phyloP scores from a whole-genome alignment of 1,140 invertebrate genomes.

The Drosophila persimilis region DNA sequence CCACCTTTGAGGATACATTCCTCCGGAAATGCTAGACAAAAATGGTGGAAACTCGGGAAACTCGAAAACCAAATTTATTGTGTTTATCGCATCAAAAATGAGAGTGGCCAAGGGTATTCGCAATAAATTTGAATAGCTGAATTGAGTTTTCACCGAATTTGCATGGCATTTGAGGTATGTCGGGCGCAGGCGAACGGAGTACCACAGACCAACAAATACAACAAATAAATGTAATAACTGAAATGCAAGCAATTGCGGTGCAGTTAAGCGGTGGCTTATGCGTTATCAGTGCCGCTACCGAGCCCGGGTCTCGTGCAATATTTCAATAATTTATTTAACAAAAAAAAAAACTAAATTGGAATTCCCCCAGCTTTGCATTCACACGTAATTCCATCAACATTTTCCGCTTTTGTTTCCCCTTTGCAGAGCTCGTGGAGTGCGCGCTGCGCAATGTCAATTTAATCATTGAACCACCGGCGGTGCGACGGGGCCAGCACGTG shows the following conservation, averaged over 20 bases:
- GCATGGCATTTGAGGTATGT: slow-evolving; percentile 24
- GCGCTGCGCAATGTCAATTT: slow-evolving; percentile 84
- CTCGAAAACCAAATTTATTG: too few species aligned
- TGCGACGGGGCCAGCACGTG: slow-evolving; percentile 87
- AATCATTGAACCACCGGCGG: slow-evolving; percentile 84
- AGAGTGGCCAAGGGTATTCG: neutral
- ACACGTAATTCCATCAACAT: slow-evolving; percentile 34
- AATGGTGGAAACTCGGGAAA: too few species aligned
- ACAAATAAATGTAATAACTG: slow-evolving; percentile 19
- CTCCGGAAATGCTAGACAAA: too few species aligned
- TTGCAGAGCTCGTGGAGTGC: slow-evolving; percentile 73
- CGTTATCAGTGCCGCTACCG: slow-evolving; percentile 45
- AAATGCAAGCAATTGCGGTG: slow-evolving; percentile 38
- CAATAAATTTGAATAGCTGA: slow-evolving; percentile 10
- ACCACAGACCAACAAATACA: neutral
- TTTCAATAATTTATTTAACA: slow-evolving; percentile 54
- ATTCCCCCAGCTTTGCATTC: slow-evolving; percentile 38
- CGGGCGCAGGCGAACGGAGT: neutral
- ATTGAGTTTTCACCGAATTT: slow-evolving; percentile 36
- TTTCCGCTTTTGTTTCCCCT: slow-evolving; percentile 15
- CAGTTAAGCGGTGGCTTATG: slow-evolving; percentile 54
- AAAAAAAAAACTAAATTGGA: slow-evolving; percentile 59
- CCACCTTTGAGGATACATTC: too few species aligned
- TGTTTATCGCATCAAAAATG: too few species aligned
- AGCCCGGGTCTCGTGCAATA: slow-evolving; percentile 29